Base-by-base conservation (phyloP, 2,113 vertebrate genomes). In the Myodes glareolus region DNA sequence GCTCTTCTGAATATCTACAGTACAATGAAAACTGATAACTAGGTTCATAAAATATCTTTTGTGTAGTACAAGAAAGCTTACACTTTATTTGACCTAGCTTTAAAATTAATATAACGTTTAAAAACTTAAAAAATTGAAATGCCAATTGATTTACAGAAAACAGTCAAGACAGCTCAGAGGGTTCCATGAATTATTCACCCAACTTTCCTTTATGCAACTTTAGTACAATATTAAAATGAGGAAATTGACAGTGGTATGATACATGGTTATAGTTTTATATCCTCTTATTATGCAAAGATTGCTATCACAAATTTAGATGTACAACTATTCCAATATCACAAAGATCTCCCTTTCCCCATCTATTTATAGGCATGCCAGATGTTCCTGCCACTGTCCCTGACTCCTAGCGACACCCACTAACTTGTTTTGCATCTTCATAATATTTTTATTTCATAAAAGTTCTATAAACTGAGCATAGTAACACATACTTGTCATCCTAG, bases 1-100 rank as follows among this genome's bases (percentile, higher is more conserved):
- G 7, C 61, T 7, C n/a, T 95, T 97, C 65, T 86, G 42, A 96
- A 81, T 94, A 93, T 86, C 36, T 93, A 70, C 7, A 78, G 58
- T 68, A 78, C 61, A 93, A 88, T 86, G 55, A 96, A 80, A 93
- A 93, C 42, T 86, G 65, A 75, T 86, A 52, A 91, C 47, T 77
- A 67, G 31, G 36, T 17, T 93, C 75, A 29, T 33, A 84, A 93
- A 8, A 6, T 63, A 76, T 55, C 31, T 90, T 93, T 90, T 81
- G 21, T 80, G 70, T 11, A 67, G 29, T 95, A 2, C 39, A 82
- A 88, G 67, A 75, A 85, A 88, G 36, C 81, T 88, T 91, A 93
- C 75, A 42, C 63, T 92, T 63, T 76, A 84, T 95, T 97, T 61
- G 67, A 76, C 68, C 14, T 87, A 85, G 25, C 25, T 70, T 95